Evolutionary conservation across 1,140 invertebrate species (phyloP).

Genomic region (Pinna nobilis): DNA sequence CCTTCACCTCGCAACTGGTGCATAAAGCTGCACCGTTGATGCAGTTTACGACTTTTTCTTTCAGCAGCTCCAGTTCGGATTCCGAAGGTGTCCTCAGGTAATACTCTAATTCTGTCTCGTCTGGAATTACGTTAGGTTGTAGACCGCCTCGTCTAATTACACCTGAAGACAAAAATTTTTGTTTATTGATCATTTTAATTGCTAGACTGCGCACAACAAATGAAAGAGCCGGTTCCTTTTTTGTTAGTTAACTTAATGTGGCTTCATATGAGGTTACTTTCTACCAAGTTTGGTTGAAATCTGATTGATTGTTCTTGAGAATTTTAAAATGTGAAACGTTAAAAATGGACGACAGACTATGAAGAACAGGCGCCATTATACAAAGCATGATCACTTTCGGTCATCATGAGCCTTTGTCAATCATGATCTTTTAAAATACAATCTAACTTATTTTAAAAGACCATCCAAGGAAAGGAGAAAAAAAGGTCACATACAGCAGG

Average conservation of each 20-base stretch:
- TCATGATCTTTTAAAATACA: too few relatives aligned
- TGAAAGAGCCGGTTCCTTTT: neutral
- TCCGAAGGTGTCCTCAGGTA: conserved; percentile 58
- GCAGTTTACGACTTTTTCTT: conserved; percentile 53
- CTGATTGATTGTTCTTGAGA: too few relatives aligned
- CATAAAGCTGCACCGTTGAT: conserved; percentile 55
- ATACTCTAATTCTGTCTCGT: conserved; percentile 55
- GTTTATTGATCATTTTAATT: neutral
- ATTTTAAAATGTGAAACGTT: too few relatives aligned
- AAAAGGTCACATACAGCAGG: too few relatives aligned
- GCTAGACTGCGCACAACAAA: neutral
- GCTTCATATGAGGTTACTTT: too few relatives aligned
- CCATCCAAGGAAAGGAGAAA: too few relatives aligned
- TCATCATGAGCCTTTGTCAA: too few relatives aligned
- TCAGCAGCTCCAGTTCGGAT: conserved; percentile 47
- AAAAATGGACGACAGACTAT: too few relatives aligned
- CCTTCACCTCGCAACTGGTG: conserved; percentile 59
- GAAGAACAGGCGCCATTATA: too few relatives aligned
- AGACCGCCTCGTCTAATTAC: conserved; percentile 64
- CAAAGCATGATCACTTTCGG: too few relatives aligned
- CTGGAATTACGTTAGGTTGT: conserved; percentile 64
- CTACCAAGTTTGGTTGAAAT: too few relatives aligned
- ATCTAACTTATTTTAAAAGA: too few relatives aligned
- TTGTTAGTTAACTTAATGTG: neutral
- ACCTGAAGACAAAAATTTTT: conserved; percentile 29